These are phyloP conservation scores for Romanogobio albipinnatus DNA, from an alignment of 2,113 vertebrate species.

Conservation along the genomic window DNA sequence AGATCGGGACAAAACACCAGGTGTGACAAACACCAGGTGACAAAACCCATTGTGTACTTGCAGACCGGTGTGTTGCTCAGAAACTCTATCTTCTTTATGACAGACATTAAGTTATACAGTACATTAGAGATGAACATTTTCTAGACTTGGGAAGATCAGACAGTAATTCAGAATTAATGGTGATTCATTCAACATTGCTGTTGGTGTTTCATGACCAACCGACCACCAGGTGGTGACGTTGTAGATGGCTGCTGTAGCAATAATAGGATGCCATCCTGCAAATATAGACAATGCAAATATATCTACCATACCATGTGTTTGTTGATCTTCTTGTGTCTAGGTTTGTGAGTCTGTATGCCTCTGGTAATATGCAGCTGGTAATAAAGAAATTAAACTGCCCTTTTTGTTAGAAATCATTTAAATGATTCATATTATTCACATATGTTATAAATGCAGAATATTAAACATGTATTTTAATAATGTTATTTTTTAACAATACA, in stretches of 20 bases:
- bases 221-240: slow-evolving; percentile 26
- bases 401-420: not conserved
- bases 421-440: not conserved
- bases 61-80: not conserved
- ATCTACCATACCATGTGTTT: not conserved
- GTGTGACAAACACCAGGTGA: slow-evolving; percentile 24
- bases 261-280: not conserved
- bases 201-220: not conserved
- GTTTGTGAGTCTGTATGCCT: not conserved
- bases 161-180: not conserved
- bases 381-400: not conserved
- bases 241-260: not conserved
- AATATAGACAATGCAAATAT: too few species aligned
- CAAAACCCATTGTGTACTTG: not conserved
- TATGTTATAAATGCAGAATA: not conserved
- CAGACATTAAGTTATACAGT: not conserved
- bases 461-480: not conserved
- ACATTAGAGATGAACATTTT: not conserved
- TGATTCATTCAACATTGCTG: not conserved
- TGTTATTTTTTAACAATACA: not conserved
- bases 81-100: slow-evolving; percentile 7
- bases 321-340: not conserved
- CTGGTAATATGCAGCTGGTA: not conserved
- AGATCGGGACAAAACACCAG: slow-evolving; percentile 12
- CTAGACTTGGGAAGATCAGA: not conserved